These are phyloP conservation scores for Drosophila pegasa DNA, from an alignment of 2,888 invertebrate genomes.

Conservation along the genomic window DNA sequence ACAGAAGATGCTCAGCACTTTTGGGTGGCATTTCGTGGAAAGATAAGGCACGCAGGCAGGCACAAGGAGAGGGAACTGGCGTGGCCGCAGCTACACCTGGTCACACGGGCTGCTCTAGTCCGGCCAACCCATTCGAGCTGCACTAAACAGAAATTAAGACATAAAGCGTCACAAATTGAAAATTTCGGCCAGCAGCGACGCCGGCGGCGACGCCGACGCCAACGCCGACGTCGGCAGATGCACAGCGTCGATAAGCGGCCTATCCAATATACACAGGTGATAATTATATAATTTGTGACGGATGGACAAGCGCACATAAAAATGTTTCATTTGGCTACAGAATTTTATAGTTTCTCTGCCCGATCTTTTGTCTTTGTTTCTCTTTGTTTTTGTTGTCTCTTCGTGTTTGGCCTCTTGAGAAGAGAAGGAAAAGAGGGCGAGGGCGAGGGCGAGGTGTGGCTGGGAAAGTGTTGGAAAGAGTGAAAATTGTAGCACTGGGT, in stretches of 20 bases:
- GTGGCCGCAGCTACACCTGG: conserved; percentile 28
- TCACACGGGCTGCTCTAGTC: conserved; percentile 32
- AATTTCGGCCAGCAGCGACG: conserved; percentile 72
- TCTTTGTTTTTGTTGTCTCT: conserved; percentile 48
- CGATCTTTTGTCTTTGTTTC: conserved; percentile 61
- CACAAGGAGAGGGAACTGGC: conserved; percentile 18
- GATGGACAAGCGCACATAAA: conserved; percentile 81
- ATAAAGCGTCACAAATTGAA: conserved; percentile 83
- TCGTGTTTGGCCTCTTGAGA: conserved; percentile 26
- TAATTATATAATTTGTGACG: conserved; percentile 83
- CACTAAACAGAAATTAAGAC: conserved; percentile 76
- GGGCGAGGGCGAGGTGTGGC: conserved; percentile 61
- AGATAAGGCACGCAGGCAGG: conserved; percentile 52
- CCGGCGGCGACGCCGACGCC: conserved; percentile 10
- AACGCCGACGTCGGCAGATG: conserved; percentile 62
- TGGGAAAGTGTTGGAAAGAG: conserved; percentile 71
- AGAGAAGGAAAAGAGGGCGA: conserved; percentile 14
- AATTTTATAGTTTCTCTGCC: conserved; percentile 69
- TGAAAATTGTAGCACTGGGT: conserved; percentile 78
- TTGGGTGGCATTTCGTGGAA: conserved; percentile 76
- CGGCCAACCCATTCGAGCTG: conserved; percentile 48
- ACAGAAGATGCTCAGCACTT: conserved; percentile 60
- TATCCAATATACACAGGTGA: conserved; percentile 82
- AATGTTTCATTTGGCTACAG: conserved; percentile 74
- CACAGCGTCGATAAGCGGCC: conserved; percentile 79